Evolutionary conservation across 2,888 invertebrate genomes (phyloP).

Genomic region (Micropterix aruncella): DNA sequence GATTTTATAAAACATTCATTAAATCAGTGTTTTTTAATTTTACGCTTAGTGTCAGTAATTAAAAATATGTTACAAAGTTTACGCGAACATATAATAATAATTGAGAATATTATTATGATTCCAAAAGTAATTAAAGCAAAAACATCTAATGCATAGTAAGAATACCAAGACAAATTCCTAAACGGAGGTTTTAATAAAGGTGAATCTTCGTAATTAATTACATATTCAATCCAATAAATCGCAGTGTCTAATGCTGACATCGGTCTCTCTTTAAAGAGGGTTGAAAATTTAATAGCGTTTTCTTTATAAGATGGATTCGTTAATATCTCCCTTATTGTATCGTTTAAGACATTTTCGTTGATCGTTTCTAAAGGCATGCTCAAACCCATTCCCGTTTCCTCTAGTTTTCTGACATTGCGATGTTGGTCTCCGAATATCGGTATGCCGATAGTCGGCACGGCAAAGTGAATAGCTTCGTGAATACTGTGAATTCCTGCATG

Average conservation of each 20-base stretch:
- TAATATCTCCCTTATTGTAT: constrained; percentile 14
- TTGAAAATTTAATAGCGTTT: constrained; percentile 15
- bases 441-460: constrained; percentile 20
- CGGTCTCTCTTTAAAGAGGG: constrained; percentile 21
- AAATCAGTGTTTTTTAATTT: too few species aligned
- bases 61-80: too few species aligned
- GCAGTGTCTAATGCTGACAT: constrained; percentile 17
- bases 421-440: constrained; percentile 16
- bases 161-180: constrained; percentile 17
- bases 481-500: constrained; percentile 37
- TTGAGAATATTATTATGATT: too few species aligned
- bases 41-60: too few species aligned
- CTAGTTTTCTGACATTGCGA: constrained; percentile 15
- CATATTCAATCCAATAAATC: constrained; percentile 21
- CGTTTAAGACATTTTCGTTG: constrained; percentile 14
- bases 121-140: not conserved
- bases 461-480: constrained; percentile 29
- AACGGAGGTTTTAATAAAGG: constrained; percentile 19
- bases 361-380: constrained; percentile 15
- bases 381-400: constrained; percentile 14
- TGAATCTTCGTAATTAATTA: constrained; percentile 21
- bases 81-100: too few species aligned
- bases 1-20: too few species aligned
- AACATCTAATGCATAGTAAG: constrained; percentile 17
- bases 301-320: constrained; percentile 9